Conservation (phyloP, 2,797 vertebrate species). For the Epinephelus malabaricus region DNA sequence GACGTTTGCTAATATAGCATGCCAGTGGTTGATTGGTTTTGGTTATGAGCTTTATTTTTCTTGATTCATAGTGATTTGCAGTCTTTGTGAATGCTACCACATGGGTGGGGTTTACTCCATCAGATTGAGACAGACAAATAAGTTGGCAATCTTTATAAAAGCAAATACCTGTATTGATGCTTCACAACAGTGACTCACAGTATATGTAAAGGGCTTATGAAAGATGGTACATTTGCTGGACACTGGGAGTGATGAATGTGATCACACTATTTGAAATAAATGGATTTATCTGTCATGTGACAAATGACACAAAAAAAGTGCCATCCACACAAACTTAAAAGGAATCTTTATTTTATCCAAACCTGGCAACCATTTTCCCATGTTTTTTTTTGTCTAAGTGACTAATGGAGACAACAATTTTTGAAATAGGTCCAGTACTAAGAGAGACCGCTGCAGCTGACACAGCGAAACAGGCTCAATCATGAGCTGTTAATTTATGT, state of each 20-base stretch:
- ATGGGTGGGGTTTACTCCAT: neutral
- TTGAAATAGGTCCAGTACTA: too few relatives aligned
- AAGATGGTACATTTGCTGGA: neutral
- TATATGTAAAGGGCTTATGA: neutral
- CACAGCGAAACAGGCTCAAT: too few relatives aligned
- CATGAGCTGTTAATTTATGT: too few relatives aligned
- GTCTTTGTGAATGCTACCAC: neutral
- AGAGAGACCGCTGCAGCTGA: too few relatives aligned
- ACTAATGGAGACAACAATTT: too few relatives aligned
- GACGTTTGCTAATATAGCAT: conserved; percentile 14
- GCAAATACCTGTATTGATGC: neutral
- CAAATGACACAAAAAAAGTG: too few relatives aligned
- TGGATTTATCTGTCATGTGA: too few relatives aligned
- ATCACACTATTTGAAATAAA: neutral
- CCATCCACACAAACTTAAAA: too few relatives aligned
- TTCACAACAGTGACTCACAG: neutral
- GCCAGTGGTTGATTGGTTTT: neutral
- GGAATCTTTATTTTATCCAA: too few relatives aligned
- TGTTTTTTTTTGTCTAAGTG: too few relatives aligned
- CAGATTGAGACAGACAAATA: neutral
- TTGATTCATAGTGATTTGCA: conserved; percentile 6
- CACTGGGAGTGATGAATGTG: neutral
- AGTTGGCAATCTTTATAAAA: neutral
- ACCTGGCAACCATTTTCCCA: too few relatives aligned
- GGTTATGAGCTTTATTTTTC: neutral